Percentiles rank a stretch among this genome's conserved stretches.
Conservation (phyloP, 1,140 invertebrate species). For the Argopecten irradians region DNA sequence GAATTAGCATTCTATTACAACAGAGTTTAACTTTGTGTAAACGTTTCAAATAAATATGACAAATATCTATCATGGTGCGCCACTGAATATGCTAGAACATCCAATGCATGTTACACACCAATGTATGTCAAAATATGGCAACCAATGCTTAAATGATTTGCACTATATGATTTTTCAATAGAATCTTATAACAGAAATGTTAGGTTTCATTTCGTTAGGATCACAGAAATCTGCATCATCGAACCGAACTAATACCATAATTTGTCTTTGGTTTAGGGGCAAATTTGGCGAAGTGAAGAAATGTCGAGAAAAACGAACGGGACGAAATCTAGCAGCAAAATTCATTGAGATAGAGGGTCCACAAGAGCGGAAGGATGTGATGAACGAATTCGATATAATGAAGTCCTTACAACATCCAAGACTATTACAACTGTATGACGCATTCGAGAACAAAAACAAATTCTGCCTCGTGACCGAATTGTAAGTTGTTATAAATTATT, state of each 20-base stretch:
- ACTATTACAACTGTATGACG: constrained; percentile 96
- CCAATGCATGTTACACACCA: too few relatives aligned
- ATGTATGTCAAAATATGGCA: too few relatives aligned
- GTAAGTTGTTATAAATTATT: constrained; percentile 91
- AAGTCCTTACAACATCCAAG: constrained; percentile 92
- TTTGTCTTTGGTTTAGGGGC: constrained; percentile 83
- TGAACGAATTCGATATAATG: constrained; percentile 98
- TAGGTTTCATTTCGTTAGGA: background rate
- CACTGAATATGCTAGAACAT: too few relatives aligned
- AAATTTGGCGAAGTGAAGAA: constrained; percentile 98
- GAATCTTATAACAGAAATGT: background rate
- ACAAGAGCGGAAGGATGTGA: constrained; percentile 91
- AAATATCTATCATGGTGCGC: background rate
- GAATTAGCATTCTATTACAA: too few relatives aligned
- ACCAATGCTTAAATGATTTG: constrained; percentile 2
- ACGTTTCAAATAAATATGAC: background rate
- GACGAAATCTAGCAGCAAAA: constrained; percentile 92
- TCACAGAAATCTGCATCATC: background rate
- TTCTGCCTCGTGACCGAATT: constrained; percentile 97
- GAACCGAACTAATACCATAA: background rate
- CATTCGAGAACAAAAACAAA: constrained; percentile 92
- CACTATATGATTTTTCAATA: background rate
- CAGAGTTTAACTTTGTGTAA: background rate
- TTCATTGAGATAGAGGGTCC: constrained; percentile 90
- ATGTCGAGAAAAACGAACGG: constrained; percentile 89